These are phyloP conservation scores for Synanthedon myopaeformis DNA, from an alignment of 2,888 invertebrate species.

Conservation along the genomic window DNA sequence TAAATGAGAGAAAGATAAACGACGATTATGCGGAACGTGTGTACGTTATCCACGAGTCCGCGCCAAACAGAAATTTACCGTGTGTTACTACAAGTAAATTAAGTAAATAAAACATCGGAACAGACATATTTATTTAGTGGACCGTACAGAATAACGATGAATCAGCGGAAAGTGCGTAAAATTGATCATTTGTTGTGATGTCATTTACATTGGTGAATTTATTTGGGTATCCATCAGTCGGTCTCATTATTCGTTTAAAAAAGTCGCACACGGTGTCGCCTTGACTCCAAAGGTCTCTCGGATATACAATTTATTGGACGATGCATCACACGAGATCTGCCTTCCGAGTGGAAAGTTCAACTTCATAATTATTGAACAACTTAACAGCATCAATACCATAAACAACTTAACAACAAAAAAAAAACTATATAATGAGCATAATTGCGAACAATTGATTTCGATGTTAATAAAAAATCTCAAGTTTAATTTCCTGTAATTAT, in stretches of 20 bases:
- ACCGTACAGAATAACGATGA: slow-evolving; percentile 9
- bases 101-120: not conserved
- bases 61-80: not conserved
- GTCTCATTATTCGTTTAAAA: slow-evolving; percentile 23
- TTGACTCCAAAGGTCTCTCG: slow-evolving; percentile 29
- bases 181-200: slow-evolving; percentile 28
- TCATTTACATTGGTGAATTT: slow-evolving; percentile 29
- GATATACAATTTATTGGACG: slow-evolving; percentile 36
- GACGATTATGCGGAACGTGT: not conserved
- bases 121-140: not conserved
- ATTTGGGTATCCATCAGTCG: slow-evolving; percentile 37
- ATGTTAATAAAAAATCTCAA: not conserved
- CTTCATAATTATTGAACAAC: slow-evolving; percentile 10
- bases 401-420: not conserved
- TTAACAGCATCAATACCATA: not conserved
- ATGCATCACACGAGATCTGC: slow-evolving; percentile 28
- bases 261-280: slow-evolving; percentile 13
- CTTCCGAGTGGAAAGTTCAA: slow-evolving; percentile 23
- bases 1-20: not conserved
- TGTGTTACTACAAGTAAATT: not conserved
- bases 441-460: not conserved
- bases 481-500: not conserved
- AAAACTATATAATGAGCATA: not conserved
- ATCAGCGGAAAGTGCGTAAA: slow-evolving; percentile 17
- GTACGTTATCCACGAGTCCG: not conserved